Conservation (phyloP, 1,140 invertebrate genomes). For the Pseudoatta argentina region DNA sequence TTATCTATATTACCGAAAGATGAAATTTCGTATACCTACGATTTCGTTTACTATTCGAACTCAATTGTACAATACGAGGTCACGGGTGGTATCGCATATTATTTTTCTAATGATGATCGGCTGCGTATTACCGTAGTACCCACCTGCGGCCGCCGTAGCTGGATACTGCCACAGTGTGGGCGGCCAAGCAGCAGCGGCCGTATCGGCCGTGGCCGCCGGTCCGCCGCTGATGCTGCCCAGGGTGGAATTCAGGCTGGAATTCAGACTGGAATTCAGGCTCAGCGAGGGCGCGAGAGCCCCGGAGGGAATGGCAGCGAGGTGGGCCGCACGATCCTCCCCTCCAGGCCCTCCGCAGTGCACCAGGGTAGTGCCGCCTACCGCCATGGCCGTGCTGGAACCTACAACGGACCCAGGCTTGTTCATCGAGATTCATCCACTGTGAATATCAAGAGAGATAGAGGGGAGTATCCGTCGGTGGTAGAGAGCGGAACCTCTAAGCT, state of each 20-base stretch:
- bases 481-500: neutral
- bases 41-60: neutral
- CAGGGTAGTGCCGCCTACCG: constrained; percentile 84
- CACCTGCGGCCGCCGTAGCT: constrained; percentile 81
- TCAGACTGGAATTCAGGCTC: constrained; percentile 85
- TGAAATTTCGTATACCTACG: neutral
- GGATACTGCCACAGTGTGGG: constrained; percentile 92
- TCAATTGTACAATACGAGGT: neutral
- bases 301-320: constrained; percentile 85
- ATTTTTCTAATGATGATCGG: neutral
- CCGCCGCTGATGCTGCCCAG: constrained; percentile 83
- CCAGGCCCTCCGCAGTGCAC: constrained; percentile 82
- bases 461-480: neutral
- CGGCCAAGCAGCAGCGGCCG: constrained; percentile 84
- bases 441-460: constrained; percentile 1
- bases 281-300: constrained; percentile 85
- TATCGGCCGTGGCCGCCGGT: constrained; percentile 78
- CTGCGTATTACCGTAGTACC: constrained; percentile 6
- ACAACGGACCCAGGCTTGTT: constrained; percentile 79
- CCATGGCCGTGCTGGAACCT: constrained; percentile 88
- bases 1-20: too few species aligned
- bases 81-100: neutral
- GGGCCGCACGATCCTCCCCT: constrained; percentile 85
- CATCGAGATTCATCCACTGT: constrained; percentile 13
- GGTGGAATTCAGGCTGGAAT: constrained; percentile 86